These are phyloP conservation scores for Cepaea nemoralis DNA, from an alignment of 1,140 invertebrate genomes.

Conservation along the genomic window DNA sequence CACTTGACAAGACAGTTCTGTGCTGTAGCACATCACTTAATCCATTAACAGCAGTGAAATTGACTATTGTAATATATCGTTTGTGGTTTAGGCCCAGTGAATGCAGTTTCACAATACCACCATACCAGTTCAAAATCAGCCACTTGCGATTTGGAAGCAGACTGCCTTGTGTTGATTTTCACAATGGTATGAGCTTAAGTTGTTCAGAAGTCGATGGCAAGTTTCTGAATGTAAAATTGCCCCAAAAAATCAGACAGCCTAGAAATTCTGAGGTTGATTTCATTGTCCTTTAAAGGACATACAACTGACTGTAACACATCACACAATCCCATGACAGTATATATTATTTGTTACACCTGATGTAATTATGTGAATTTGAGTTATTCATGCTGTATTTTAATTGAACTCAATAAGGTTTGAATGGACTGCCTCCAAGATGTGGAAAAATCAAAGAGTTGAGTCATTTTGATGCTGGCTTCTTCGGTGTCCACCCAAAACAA, in stretches of 20 bases:
- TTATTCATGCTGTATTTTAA: background rate
- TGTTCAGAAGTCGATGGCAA: too few species aligned
- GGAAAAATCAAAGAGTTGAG: conserved; percentile 91
- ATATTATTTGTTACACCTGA: background rate
- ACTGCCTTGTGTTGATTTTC: too few species aligned
- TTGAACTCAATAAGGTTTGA: conserved; percentile 78
- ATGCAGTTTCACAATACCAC: too few species aligned
- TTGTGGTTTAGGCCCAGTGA: too few species aligned
- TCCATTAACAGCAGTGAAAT: too few species aligned
- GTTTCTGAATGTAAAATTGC: too few species aligned
- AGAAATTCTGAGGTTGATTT: too few species aligned
- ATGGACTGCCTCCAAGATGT: conserved; percentile 85
- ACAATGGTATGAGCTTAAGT: too few species aligned
- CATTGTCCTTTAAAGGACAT: background rate
- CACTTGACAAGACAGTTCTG: too few species aligned
- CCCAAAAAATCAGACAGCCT: background rate
- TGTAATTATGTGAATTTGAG: background rate
- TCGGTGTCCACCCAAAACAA: conserved; percentile 92
- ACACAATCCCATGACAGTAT: background rate
- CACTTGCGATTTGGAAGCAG: too few species aligned
- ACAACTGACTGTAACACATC: background rate
- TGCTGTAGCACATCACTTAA: too few species aligned
- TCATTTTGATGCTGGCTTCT: conserved; percentile 92
- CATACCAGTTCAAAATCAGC: background rate
- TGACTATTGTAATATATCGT: too few species aligned